phyloP scores from a whole-genome alignment of 1,140 invertebrate genomes.

The Macrocentrus cingulum region DNA sequence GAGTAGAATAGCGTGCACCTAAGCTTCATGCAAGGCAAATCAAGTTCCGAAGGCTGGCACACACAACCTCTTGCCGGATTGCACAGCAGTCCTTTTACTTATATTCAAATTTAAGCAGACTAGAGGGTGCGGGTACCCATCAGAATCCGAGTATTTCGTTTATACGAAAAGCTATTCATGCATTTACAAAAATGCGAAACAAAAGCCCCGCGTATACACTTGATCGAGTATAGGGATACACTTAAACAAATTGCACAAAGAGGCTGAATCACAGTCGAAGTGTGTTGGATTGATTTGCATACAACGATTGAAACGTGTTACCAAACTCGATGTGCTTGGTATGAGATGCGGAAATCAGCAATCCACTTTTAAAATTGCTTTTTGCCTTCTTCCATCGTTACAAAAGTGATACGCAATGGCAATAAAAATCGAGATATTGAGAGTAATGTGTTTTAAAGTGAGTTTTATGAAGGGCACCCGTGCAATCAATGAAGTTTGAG shows the following conservation, averaged over 20 bases:
- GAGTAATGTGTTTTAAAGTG: slow-evolving; percentile 1
- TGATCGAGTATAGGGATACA: slow-evolving; percentile 55
- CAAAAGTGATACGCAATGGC: neutral
- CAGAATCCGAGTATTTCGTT: slow-evolving; percentile 9
- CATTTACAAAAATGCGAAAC: slow-evolving; percentile 16
- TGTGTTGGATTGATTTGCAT: slow-evolving; percentile 55
- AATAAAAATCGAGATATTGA: slow-evolving; percentile 5
- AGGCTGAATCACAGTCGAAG: slow-evolving; percentile 52
- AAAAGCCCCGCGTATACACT: slow-evolving; percentile 15
- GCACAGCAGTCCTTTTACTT: slow-evolving; percentile 50
- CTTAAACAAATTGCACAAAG: slow-evolving; percentile 57
- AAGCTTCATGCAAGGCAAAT: slow-evolving; percentile 59
- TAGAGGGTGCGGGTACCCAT: slow-evolving; percentile 21
- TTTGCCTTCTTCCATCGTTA: slow-evolving; percentile 7
- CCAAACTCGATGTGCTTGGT: slow-evolving; percentile 8
- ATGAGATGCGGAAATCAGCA: slow-evolving; percentile 24
- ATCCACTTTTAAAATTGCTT: slow-evolving; percentile 25
- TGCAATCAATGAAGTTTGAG: neutral
- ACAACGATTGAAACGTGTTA: slow-evolving; percentile 30
- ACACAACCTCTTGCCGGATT: slow-evolving; percentile 41
- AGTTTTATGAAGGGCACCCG: neutral
- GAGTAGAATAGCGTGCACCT: slow-evolving; percentile 33
- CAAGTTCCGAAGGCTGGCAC: slow-evolving; percentile 42
- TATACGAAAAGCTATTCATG: slow-evolving; percentile 7
- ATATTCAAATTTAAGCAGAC: slow-evolving; percentile 54